These are phyloP conservation scores for Ciconia stormi DNA, from an alignment of 2,113 vertebrate genomes.

Conservation along the genomic window DNA sequence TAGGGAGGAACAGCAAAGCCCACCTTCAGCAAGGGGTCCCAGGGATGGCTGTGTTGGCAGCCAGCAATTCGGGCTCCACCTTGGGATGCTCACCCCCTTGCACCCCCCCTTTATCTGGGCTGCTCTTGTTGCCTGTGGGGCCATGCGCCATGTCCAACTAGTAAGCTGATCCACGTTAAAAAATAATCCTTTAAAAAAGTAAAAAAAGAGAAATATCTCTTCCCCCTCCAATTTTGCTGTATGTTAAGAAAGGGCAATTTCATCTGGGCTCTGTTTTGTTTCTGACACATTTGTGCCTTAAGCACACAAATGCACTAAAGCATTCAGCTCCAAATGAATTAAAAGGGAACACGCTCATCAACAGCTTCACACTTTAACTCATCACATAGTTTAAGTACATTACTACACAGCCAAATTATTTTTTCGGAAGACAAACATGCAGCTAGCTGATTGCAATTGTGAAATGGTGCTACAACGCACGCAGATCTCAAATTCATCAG, in stretches of 20 bases:
- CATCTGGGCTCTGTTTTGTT: background rate
- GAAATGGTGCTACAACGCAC: background rate
- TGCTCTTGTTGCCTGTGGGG: background rate
- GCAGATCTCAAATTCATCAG: background rate
- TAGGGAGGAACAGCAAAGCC: background rate
- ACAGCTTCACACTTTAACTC: slow-evolving; percentile 33
- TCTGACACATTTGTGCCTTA: background rate
- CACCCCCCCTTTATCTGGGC: background rate
- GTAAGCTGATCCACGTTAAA: background rate
- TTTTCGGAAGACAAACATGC: background rate
- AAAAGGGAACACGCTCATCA: background rate
- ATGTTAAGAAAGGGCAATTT: background rate
- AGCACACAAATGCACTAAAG: background rate
- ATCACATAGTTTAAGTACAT: background rate
- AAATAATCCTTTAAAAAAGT: background rate
- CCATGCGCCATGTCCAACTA: background rate
- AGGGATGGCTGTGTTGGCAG: background rate
- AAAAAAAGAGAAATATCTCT: background rate
- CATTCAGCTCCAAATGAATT: background rate
- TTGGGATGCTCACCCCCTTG: background rate
- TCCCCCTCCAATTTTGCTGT: background rate
- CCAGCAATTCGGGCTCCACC: background rate
- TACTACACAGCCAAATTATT: background rate
- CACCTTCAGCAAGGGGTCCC: background rate
- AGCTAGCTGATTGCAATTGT: background rate